A percentile compares a stretch with the other conserved stretches of the same genome.
Evolutionary conservation across 2,797 vertebrate species (phyloP).

Genomic region (Holocentrus rufus): DNA sequence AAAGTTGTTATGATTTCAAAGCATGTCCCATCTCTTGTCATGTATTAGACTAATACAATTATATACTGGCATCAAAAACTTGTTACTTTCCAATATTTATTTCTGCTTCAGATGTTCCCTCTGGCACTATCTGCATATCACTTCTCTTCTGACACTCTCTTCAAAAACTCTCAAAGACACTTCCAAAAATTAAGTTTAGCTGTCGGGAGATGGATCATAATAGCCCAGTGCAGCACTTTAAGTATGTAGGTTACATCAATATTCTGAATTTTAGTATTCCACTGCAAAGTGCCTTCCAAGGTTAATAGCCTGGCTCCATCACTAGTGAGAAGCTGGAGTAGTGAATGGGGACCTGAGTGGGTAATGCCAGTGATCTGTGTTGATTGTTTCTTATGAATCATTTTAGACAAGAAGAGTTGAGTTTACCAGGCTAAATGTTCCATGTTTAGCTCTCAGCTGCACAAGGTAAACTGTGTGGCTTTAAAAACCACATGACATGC

Average conservation of each 20-base stretch:
- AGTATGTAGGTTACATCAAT: conserved; percentile 41
- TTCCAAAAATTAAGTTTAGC: conserved; percentile 29
- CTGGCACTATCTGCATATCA: conserved; percentile 26
- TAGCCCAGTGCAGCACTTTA: conserved; percentile 9
- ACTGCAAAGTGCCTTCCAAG: conserved; percentile 26
- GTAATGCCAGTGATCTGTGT: conserved; percentile 32
- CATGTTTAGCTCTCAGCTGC: conserved; percentile 29
- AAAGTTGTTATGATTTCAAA: conserved; percentile 25
- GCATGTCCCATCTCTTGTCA: conserved; percentile 11
- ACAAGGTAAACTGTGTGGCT: conserved; percentile 39
- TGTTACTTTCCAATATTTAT: conserved; percentile 29
- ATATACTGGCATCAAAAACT: conserved; percentile 35
- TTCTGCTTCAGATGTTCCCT: conserved; percentile 31
- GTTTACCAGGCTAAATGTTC: conserved; percentile 27
- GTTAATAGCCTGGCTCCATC: conserved; percentile 42
- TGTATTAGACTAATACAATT: conserved; percentile 37
- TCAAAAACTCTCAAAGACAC: conserved; percentile 37
- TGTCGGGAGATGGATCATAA: conserved; percentile 5
- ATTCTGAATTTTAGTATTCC: conserved; percentile 18
- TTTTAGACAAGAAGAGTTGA: not conserved
- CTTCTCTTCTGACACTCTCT: conserved; percentile 36
- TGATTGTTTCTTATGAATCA: conserved; percentile 40
- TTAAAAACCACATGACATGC: conserved; percentile 10
- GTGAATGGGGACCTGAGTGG: conserved; percentile 18
- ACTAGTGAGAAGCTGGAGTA: not conserved